phyloP scores from a whole-genome alignment of 1,140 invertebrate genomes.

The Panonychus citri region DNA sequence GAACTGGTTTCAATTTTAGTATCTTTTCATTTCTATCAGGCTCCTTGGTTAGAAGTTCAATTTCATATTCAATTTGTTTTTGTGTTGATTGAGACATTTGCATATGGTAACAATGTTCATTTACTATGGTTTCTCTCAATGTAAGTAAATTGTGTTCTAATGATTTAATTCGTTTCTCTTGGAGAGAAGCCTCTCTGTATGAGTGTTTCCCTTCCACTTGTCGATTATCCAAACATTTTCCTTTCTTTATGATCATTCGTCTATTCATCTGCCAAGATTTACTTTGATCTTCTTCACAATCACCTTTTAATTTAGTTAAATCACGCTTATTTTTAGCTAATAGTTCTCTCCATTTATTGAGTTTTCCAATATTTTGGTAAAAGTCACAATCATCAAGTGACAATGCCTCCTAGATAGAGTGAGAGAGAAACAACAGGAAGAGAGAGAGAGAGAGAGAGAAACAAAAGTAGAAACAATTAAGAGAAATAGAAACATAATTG shows the following conservation, averaged over 20 bases:
- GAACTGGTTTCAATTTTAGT: not conserved
- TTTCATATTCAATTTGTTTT: slow-evolving; percentile 3
- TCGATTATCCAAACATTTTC: slow-evolving; percentile 5
- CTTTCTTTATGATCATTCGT: not conserved
- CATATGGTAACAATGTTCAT: slow-evolving; percentile 4
- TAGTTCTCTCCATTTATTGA: slow-evolving; percentile 5
- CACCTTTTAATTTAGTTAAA: not conserved
- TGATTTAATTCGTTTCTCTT: not conserved
- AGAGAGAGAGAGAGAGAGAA: not conserved
- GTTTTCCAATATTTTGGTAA: slow-evolving; percentile 1
- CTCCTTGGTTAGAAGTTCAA: not conserved
- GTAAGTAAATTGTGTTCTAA: slow-evolving; percentile 2
- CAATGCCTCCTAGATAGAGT: not conserved
- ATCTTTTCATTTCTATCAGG: not conserved
- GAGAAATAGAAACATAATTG: not conserved
- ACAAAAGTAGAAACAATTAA: not conserved
- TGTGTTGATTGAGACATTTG: slow-evolving; percentile 1
- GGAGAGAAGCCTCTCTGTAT: not conserved
- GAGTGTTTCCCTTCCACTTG: slow-evolving; percentile 2
- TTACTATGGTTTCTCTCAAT: slow-evolving; percentile 1
- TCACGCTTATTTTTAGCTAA: not conserved
- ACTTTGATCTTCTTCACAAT: not conserved
- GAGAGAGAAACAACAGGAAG: too few relatives aligned
- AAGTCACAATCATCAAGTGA: not conserved
- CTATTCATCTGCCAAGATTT: slow-evolving; percentile 3